Base-by-base conservation (phyloP, 2,888 invertebrate genomes). In the Plusia festucae region DNA sequence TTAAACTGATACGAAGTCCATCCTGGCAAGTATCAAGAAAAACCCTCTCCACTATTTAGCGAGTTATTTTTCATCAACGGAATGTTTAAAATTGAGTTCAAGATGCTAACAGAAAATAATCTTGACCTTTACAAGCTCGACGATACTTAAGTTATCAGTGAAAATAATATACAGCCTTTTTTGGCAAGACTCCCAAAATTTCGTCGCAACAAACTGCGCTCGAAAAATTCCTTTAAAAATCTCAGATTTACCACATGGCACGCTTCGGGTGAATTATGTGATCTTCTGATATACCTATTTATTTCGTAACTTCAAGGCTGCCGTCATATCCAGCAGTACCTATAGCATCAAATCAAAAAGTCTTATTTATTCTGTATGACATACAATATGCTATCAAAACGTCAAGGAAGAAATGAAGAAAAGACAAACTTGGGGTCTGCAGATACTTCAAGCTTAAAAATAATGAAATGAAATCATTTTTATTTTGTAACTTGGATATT, bases 131-230 rank as follows among this genome's bases (percentile, higher is more conserved):
- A 53, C 46, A 53, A n/a, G 34, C 53, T 57, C 18, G 20, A 24
- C 60, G 18, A 20, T 49, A 49, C 18, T 76, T 61, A 73, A 76
- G 67, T 73, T 76, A 73, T 73, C 53, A 67, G 68, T 56, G 49
- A 34, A 56, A 59, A 58, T 73, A 73, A 72, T 73, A 58, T 60
- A 68, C 51, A 59, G 58, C 27, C 24, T 72, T 60, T 68, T 77
- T 77, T 73, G 73, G 73, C 78, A 73, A 24, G 40, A 16, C 16
- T 52, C 68, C 73, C 73, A 68, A 68, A 73, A 68, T 67, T 55
- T 73, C 67, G 67, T 60, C 75, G 57, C 56, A 54, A 55, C 60
- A 72, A 51, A 53, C 54, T 13, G 18, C 18, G 60, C 44, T 60
- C 61, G 53, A 72, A 73, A 76, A 61, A 53, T 53, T 59, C 44